Evolutionary conservation across 2,797 vertebrate species (phyloP).

Genomic region (Scolopax rusticola): DNA sequence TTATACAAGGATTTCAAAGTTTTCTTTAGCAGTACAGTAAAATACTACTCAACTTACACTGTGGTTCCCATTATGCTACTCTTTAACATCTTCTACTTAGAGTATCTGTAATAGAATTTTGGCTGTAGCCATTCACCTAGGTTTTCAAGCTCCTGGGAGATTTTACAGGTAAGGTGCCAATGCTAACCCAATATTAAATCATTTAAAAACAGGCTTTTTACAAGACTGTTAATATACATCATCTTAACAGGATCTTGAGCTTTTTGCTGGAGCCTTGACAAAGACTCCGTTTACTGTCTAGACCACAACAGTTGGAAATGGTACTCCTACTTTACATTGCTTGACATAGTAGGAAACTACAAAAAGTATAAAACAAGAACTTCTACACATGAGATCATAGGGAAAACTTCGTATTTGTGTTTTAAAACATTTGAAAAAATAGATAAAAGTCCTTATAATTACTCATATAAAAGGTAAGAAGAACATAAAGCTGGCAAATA

Average conservation of each 20-base stretch:
- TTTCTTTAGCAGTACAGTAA: conserved; percentile 30
- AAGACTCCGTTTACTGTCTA: not conserved
- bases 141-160: conserved; percentile 17
- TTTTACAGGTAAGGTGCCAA: conserved; percentile 11
- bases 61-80: not conserved
- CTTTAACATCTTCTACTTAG: not conserved
- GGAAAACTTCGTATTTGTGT: not conserved
- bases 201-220: conserved; percentile 3
- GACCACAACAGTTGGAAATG: not conserved
- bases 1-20: not conserved
- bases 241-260: not conserved
- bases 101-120: not conserved
- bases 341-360: not conserved
- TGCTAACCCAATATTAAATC: conserved; percentile 8
- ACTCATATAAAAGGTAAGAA: not conserved
- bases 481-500: not conserved
- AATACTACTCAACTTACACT: conserved; percentile 26
- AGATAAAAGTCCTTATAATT: not conserved
- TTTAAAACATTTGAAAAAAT: not conserved
- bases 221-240: not conserved
- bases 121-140: not conserved
- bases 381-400: not conserved
- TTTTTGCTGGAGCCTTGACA: not conserved
- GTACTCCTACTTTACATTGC: not conserved
- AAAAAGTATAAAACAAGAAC: not conserved